Evolutionary conservation across 1,140 invertebrate genomes (phyloP).

Genomic region (Bombus balteatus): DNA sequence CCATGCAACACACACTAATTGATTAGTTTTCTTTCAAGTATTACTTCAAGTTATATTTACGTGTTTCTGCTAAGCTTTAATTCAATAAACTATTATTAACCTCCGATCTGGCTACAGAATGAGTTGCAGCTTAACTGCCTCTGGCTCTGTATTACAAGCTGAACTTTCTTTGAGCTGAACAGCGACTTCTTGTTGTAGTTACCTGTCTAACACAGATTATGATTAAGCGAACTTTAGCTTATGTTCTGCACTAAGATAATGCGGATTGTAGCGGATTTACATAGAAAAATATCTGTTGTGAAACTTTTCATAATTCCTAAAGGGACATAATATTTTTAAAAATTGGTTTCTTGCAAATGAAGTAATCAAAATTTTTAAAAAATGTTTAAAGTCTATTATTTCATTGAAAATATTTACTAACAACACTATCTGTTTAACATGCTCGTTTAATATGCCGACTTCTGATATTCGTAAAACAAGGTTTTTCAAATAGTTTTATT

Average conservation of each 20-base stretch:
- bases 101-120: neutral
- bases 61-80: neutral
- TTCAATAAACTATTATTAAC: neutral
- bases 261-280: neutral
- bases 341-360: too few species aligned
- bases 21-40: neutral
- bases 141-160: neutral
- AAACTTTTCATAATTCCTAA: too few species aligned
- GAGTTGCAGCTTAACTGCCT: neutral
- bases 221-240: neutral
- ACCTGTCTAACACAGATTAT: neutral
- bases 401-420: too few species aligned
- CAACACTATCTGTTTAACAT: too few species aligned
- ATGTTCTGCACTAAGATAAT: neutral
- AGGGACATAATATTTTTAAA: too few species aligned
- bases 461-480: too few species aligned
- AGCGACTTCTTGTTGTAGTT: neutral
- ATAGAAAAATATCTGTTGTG: too few species aligned
- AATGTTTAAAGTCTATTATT: too few species aligned
- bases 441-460: too few species aligned
- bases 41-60: neutral
- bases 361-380: rapidly evolving
- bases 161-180: constrained; percentile 3
- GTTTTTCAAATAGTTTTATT: neutral
- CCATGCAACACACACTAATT: too few species aligned